Percentiles rank a stretch among this genome's conserved stretches.
Conservation (phyloP, 2,113 vertebrate species). For the Caretta caretta region DNA sequence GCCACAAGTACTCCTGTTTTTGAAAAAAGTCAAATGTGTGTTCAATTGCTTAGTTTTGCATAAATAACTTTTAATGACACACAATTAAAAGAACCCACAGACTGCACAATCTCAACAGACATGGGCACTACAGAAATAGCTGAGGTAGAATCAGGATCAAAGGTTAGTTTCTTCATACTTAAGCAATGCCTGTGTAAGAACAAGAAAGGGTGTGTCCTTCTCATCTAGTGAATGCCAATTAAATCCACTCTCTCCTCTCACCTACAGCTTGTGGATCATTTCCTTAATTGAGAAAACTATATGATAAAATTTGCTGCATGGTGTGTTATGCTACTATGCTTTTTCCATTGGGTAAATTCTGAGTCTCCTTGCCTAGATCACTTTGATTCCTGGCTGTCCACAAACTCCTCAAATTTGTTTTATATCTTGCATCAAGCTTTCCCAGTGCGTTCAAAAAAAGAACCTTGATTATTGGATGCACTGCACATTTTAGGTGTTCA, state of each 20-base stretch:
- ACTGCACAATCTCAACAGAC: neutral
- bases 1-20: no score
- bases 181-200: neutral
- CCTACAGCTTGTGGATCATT: neutral
- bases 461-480: neutral
- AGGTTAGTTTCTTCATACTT: neutral
- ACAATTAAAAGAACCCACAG: neutral
- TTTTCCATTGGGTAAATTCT: neutral
- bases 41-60: neutral
- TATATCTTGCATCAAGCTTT: neutral
- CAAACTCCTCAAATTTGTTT: neutral
- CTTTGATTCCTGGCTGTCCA: neutral
- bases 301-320: neutral
- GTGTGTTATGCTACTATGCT: neutral
- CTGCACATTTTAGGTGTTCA: neutral
- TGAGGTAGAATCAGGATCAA: neutral
- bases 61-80: neutral
- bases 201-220: neutral
- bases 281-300: neutral
- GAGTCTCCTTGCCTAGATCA: neutral
- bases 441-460: neutral
- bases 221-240: neutral
- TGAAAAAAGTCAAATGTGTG: neutral
- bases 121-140: neutral
- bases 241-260: neutral